Evolutionary conservation across 2,888 invertebrate species (phyloP), one percentile per base, ranked within the genome.

Genomic region (Hirtodrosophila duncani): DNA sequence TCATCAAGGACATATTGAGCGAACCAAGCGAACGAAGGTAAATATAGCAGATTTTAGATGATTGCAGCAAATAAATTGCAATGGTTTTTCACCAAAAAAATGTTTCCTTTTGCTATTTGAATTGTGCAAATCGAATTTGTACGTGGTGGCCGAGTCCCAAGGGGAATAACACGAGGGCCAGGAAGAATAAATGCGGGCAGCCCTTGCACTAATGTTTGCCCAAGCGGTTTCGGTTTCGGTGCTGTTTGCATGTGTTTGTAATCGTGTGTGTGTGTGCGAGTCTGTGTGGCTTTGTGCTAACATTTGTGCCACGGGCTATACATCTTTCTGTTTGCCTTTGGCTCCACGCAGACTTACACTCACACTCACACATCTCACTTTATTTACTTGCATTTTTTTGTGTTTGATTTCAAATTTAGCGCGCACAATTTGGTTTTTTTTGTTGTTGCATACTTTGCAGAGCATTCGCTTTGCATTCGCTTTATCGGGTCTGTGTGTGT

Each of bases 111-210:
- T 55, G 71, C 63, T 81, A 81, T 75, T 79, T 81, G 80, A 71
- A 77, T 79, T 79, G 81, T 65, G 81, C 51, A 79, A 81, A 79
- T 81, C 77, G 77, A 68, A 81, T 79, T 75, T 71, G 65, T 65
- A 79, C 77, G 80, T 79, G 81, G 56, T 63, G 55, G 62, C 42
- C 30, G 33, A 43, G 11, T 10, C 21, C 21, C 27, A 8, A 27
- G 11, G 6, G 30, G 8, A 18, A 16, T 14, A 11, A 7, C 9
- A 1, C 8, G 11, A 21, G 7, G 2, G 13, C 10, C 3, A 23
- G 30, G 26, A 27, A 38, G 31, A 20, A 11, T 24, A 16, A 17
- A 29, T 10, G 30, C n/a, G 26, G 16, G 9, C 34, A 39, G 52
- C 42, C 38, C 45, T 49, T 69, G 59, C 67, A 69, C 81, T 81